Evolutionary conservation across 2,888 invertebrate species (phyloP), one percentile per base, ranked within the genome.

Genomic region (Macrophya annulata): DNA sequence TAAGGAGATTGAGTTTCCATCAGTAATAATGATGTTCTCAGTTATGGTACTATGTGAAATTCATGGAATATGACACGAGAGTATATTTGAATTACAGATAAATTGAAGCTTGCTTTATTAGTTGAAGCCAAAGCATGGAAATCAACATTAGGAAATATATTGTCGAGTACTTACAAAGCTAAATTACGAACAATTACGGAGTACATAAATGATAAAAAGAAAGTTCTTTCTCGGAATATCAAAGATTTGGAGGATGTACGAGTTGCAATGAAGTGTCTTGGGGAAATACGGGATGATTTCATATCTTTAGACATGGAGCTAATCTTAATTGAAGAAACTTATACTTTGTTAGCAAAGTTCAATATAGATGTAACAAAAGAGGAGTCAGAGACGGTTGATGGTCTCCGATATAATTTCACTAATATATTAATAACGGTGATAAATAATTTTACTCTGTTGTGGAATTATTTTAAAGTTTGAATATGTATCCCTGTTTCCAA

Each of bases 111-210:
- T 45, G 96, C 95, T 0, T 92, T 98, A 55, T 93, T 96, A 72
- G 95, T 96, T 10, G 98, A 98, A 94, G 96, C 97, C 0, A 95
- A 96, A 87, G 96, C 96, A 82, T 98, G 98, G 98, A 98, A 97
- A 92, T 94, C 95, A 86, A 94, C 95, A 25, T 93, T 97, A 84
- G 98, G 98, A 0, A 95, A 95, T 89, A 94, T 96, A 55, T 92
- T 98, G 43, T 96, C 96, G 87, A 92, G 94, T 0, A 96, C 95
- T 15, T 98, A 97, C 90, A 96, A 96, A 89, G 95, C 95, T 79
- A 96, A 97, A 87, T 95, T 98, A 71, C 94, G 94, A 86, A 95
- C 95, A 90, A 95, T 98, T 91, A 95, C 96, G 87, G 96, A 96
- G 85, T 98, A 98, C 89, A 97, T 98, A 71, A 95, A 96, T 40